Percentiles rank a stretch among this genome's conserved stretches.
Evolutionary conservation across 1,140 invertebrate species (phyloP).

Genomic region (Drosophila bocqueti): DNA sequence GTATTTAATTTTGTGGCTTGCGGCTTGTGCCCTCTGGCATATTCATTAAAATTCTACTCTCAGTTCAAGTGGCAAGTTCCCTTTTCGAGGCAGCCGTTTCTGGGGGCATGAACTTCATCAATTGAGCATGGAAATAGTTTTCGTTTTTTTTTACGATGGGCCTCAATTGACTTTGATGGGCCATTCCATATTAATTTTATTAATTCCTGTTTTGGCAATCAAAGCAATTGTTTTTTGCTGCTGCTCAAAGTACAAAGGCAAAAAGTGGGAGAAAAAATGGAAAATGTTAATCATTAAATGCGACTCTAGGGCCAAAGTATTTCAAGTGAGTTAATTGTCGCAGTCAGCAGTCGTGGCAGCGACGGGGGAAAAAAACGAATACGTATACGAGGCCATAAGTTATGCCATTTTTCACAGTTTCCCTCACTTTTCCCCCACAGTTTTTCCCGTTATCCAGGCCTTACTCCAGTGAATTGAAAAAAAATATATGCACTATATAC

Average conservation of each 20-base stretch:
- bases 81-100: slow-evolving; percentile 36
- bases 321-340: slow-evolving; percentile 78
- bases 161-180: slow-evolving; percentile 64
- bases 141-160: slow-evolving; percentile 34
- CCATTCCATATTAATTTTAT: slow-evolving; percentile 69
- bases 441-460: not conserved
- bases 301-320: slow-evolving; percentile 64
- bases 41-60: slow-evolving; percentile 44
- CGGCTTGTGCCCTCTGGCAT: slow-evolving; percentile 32
- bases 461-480: slow-evolving; percentile 39
- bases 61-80: slow-evolving; percentile 72
- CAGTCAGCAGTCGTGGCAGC: slow-evolving; percentile 25
- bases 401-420: slow-evolving; percentile 70
- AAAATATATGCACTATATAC: slow-evolving; percentile 31
- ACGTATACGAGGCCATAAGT: slow-evolving; percentile 73
- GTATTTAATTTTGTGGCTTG: slow-evolving; percentile 24
- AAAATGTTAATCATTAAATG: slow-evolving; percentile 66
- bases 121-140: slow-evolving; percentile 78
- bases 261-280: slow-evolving; percentile 13
- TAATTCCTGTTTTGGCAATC: slow-evolving; percentile 69
- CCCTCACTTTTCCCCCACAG: not conserved
- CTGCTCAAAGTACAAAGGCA: slow-evolving; percentile 10
- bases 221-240: slow-evolving; percentile 56
- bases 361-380: slow-evolving; percentile 18
- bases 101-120: slow-evolving; percentile 68